phyloP scores from a whole-genome alignment of 2,888 invertebrate species.

The Tiphia femorata region DNA sequence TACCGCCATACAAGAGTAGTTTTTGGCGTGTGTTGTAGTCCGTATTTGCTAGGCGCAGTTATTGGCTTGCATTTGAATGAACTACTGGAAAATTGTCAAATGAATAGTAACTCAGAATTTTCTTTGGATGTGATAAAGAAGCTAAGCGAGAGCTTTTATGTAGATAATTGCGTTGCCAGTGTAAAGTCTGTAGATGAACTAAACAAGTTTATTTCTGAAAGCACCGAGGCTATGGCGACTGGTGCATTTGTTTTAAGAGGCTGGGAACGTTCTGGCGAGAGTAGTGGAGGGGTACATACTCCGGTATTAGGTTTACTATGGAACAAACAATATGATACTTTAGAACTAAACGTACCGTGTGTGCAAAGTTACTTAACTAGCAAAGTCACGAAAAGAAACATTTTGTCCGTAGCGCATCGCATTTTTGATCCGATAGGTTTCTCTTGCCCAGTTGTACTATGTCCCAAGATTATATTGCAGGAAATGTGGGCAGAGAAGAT shows the following conservation, averaged over 20 bases:
- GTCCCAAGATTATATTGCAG: conserved; percentile 7
- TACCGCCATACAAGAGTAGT: conserved; percentile 39
- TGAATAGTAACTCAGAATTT: neutral
- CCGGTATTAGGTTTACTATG: conserved; percentile 7
- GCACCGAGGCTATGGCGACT: neutral
- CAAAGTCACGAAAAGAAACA: conserved; percentile 10
- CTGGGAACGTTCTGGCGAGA: conserved; percentile 6
- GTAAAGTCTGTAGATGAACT: neutral
- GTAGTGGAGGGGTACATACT: neutral
- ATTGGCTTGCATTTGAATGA: conserved; percentile 34
- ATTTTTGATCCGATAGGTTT: conserved; percentile 15
- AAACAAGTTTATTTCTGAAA: neutral
- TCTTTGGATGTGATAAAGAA: conserved; percentile 18
- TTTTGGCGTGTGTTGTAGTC: conserved; percentile 41
- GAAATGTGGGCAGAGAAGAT: conserved; percentile 6
- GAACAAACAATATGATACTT: conserved; percentile 15
- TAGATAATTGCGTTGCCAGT: conserved; percentile 14
- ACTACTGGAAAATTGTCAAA: conserved; percentile 10
- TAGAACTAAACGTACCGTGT: conserved; percentile 13
- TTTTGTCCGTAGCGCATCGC: conserved; percentile 15
- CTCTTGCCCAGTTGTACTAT: conserved; percentile 5
- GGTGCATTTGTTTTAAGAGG: conserved; percentile 8
- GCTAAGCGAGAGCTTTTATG: conserved; percentile 3
- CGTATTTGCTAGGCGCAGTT: conserved; percentile 42
- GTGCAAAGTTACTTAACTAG: neutral